These are phyloP conservation scores for Neolamprologus modestus DNA, from an alignment of 2,113 vertebrate genomes.

Conservation along the genomic window DNA sequence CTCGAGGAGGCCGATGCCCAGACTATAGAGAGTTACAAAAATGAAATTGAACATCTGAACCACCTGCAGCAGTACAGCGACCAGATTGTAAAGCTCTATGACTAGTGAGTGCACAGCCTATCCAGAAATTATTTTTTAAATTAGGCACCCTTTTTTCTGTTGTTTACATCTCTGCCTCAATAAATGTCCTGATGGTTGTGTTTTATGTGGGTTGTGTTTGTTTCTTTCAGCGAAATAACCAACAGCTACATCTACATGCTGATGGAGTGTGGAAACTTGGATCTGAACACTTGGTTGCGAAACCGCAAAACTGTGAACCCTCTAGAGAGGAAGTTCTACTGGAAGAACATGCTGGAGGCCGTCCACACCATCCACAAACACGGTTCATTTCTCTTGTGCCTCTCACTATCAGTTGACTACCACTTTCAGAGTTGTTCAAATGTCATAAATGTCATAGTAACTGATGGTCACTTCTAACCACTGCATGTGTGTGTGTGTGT, in stretches of 20 bases:
- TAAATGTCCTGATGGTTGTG: not conserved
- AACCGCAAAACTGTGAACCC: conserved; percentile 87
- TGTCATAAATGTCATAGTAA: not conserved
- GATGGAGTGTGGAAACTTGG: conserved; percentile 97
- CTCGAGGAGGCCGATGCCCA: conserved; percentile 88
- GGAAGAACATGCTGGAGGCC: conserved; percentile 98
- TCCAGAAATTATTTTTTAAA: not conserved
- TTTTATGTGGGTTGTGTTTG: conserved; percentile 18
- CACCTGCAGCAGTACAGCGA: conserved; percentile 91
- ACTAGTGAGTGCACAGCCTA: conserved; percentile 78
- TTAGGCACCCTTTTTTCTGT: not conserved
- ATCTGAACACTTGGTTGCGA: conserved; percentile 93
- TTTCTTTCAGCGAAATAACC: conserved; percentile 83
- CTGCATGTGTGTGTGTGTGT: not conserved
- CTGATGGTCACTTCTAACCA: not conserved
- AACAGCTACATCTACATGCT: conserved; percentile 90
- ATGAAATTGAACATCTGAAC: conserved; percentile 92
- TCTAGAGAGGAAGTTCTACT: conserved; percentile 91
- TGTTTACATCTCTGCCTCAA: not conserved
- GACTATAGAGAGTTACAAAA: conserved; percentile 90
- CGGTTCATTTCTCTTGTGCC: conserved; percentile 63
- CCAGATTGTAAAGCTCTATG: conserved; percentile 93
- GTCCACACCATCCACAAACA: conserved; percentile 93
- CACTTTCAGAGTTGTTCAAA: not conserved
- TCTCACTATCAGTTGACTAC: not conserved